Conservation (phyloP, 2,113 vertebrate genomes). For the Gopherus evgoodei region DNA sequence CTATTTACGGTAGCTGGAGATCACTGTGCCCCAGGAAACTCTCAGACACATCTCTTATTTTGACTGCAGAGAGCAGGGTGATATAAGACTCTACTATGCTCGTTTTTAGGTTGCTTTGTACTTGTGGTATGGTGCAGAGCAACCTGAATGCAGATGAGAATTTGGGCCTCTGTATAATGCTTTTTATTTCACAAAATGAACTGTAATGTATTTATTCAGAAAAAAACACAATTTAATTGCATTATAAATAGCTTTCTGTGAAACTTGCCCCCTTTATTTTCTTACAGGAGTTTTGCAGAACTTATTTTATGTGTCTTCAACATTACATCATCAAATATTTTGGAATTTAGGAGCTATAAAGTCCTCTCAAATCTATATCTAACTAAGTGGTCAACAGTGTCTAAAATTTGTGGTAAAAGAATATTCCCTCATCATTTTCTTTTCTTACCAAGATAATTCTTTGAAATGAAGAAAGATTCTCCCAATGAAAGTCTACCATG, state of each 20-base stretch:
- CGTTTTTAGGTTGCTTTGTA: too few species aligned
- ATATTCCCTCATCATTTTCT: background rate
- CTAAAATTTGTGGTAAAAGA: background rate
- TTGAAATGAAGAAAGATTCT: slow-evolving; percentile 76
- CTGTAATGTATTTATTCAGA: background rate
- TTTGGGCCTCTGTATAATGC: background rate
- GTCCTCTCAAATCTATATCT: background rate
- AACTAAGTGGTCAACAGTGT: background rate
- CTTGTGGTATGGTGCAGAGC: too few species aligned
- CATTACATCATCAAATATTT: background rate
- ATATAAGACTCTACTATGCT: too few species aligned
- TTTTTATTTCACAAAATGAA: background rate
- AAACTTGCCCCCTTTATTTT: background rate
- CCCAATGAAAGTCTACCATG: slow-evolving; percentile 72
- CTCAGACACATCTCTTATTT: too few species aligned
- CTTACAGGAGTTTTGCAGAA: background rate
- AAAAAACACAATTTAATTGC: background rate
- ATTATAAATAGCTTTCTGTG: background rate
- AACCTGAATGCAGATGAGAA: background rate
- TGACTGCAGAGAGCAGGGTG: too few species aligned
- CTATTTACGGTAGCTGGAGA: too few species aligned
- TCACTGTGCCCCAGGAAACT: too few species aligned
- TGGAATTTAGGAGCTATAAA: background rate
- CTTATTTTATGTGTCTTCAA: background rate
- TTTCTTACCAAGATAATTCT: slow-evolving; percentile 78